Evolutionary conservation across 2,113 vertebrate species (phyloP), one percentile per base, ranked within the genome.

Genomic region (Thymallus thymallus): DNA sequence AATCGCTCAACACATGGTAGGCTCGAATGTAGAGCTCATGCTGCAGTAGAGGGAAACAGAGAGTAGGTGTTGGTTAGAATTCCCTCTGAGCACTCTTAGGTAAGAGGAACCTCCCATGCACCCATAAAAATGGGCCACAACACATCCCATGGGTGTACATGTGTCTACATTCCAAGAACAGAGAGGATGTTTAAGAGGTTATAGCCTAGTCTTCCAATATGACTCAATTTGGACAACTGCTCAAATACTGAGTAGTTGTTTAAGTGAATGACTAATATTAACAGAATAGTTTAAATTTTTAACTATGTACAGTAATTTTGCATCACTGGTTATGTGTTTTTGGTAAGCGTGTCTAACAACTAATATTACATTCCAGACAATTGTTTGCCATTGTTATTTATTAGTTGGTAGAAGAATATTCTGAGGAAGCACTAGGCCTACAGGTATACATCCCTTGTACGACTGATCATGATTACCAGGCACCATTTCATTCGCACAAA

Each of bases 11-110:
- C 89, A 95, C 92, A 85, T 96, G 95, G 89, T 96, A 98, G 60
- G 96, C 96, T 76, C 96, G 91, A 86, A 98, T 98, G 71, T 96
- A 98, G 20, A 98, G 91, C 77, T 98, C 96, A 3, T 98, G 96
- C 96, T 97, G 91, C 20, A 80, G 67, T 80, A 81, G 1, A 78
- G 45, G 70, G 9, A 32, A 32, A 24, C 13, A 6, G 12, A 29
- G 5, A 29, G 18, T 14, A 30, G 64, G 30, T 6, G 10, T 30
- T 10, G 35, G 9, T 41, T 65, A 65, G 29, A 60, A 60, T 60
- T 60, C 56, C 56, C n/a, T 60, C 56, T 23, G 6, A 60, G 20
- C n/a, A n/a, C 56, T 23, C 16, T 60, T 23, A 23, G 6, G 9
- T 60, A 60, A 60, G 20, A 51, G 48, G 48, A 18, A 51, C 7